Conservation (phyloP, 2,888 invertebrate species). For the Eudemis profundana region DNA sequence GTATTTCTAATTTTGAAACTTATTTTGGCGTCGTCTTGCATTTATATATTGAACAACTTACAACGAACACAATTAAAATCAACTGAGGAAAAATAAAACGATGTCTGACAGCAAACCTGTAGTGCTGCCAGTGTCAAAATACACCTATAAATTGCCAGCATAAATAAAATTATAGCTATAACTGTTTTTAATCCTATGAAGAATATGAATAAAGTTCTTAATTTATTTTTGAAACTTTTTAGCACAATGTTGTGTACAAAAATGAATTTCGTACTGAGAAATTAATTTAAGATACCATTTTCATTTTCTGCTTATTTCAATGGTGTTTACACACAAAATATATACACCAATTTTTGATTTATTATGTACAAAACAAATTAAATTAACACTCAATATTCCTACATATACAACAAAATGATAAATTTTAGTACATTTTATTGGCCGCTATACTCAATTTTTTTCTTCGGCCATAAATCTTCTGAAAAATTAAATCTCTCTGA, state of each 20-base stretch:
- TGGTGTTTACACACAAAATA: no score
- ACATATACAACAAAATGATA: no score
- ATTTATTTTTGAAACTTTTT: no score
- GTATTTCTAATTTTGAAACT: no score
- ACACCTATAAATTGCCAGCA: conserved; percentile 3
- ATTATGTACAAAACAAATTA: no score
- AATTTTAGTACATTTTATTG: conserved; percentile 17
- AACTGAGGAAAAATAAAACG: conserved; percentile 26
- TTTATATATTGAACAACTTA: no score
- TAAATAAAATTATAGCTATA: not conserved
- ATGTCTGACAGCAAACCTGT: not conserved
- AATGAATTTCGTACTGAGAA: no score
- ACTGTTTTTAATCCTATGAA: not conserved
- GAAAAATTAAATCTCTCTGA: conserved; percentile 69
- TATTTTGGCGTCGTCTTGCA: no score
- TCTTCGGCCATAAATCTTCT: conserved; percentile 59
- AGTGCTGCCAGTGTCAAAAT: conserved; percentile 14
- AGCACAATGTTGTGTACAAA: no score
- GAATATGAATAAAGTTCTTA: not conserved
- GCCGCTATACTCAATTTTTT: conserved; percentile 37
- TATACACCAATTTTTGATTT: not conserved
- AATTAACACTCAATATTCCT: no score
- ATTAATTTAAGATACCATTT: no score
- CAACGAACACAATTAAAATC: not conserved
- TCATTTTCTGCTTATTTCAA: no score